phyloP scores from a whole-genome alignment of 2,888 invertebrate species.

The Lamellibrachia columna region DNA sequence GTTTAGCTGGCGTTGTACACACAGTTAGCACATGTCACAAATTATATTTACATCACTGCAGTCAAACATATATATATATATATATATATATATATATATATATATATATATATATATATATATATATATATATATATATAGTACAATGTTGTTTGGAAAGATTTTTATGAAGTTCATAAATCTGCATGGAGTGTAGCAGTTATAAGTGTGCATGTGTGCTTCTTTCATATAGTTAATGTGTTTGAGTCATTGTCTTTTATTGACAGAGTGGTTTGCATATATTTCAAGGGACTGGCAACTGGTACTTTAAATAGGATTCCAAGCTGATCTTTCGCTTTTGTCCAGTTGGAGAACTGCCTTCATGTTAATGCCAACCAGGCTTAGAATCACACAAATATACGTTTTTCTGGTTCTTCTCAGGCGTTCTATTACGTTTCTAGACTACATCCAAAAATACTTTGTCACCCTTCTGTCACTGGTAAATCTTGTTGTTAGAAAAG shows the following conservation, averaged over 20 bases:
- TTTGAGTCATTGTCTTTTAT: too few species aligned
- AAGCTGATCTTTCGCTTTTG: too few species aligned
- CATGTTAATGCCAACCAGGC: background rate
- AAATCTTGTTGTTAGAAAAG: background rate
- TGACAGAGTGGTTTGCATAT: background rate
- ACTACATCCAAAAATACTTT: background rate
- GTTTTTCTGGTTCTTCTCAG: too few species aligned
- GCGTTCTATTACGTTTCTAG: background rate
- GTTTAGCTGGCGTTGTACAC: background rate
- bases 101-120: too few species aligned
- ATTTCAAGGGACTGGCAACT: background rate
- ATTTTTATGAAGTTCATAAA: background rate
- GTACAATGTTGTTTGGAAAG: background rate
- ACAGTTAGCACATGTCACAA: background rate
- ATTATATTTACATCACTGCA: background rate
- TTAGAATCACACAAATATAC: too few species aligned
- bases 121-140: background rate
- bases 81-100: too few species aligned
- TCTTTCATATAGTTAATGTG: background rate
- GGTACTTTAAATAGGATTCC: background rate
- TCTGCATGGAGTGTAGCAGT: background rate
- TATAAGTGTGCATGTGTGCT: background rate
- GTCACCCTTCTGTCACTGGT: background rate
- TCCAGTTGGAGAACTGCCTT: too few species aligned
- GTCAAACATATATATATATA: background rate